Evolutionary conservation across 2,113 vertebrate genomes (phyloP).

Genomic region (Cyprinodon brontotheroides): DNA sequence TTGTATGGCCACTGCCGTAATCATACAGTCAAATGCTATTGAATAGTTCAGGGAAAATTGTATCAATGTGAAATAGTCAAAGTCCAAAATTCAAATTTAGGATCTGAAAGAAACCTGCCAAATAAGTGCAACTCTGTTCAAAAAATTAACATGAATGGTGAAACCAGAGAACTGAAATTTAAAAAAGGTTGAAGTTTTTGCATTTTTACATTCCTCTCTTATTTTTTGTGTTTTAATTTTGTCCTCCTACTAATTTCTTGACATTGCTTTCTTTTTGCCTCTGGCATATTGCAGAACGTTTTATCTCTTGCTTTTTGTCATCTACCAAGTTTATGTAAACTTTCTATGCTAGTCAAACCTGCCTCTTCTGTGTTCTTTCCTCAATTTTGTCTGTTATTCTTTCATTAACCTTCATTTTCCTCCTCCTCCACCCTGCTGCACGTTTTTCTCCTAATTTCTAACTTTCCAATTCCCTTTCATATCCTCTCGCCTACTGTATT

Average conservation of each 20-base stretch:
- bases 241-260: too few relatives aligned
- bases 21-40: too few relatives aligned
- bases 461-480: constrained; percentile 32
- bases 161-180: background rate
- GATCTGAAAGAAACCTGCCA: too few relatives aligned
- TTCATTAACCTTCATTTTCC: constrained; percentile 28
- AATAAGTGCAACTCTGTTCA: too few relatives aligned
- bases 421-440: constrained; percentile 12
- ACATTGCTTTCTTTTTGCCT: background rate
- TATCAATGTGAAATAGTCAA: too few relatives aligned
- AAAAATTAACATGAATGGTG: too few relatives aligned
- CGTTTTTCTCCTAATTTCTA: constrained; percentile 19
- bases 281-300: background rate
- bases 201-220: background rate
- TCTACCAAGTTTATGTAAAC: constrained; percentile 11
- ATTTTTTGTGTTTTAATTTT: background rate
- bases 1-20: too few relatives aligned
- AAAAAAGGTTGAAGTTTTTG: background rate
- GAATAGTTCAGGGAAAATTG: too few relatives aligned
- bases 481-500: constrained; percentile 18
- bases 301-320: background rate
- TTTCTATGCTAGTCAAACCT: constrained; percentile 18
- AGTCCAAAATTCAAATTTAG: too few relatives aligned
- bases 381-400: constrained; percentile 43
- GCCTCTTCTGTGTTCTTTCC: constrained; percentile 4